Percentiles rank a stretch among this genome's conserved stretches.
Conservation (phyloP, 2,113 vertebrate genomes). For the Aythya baeri region DNA sequence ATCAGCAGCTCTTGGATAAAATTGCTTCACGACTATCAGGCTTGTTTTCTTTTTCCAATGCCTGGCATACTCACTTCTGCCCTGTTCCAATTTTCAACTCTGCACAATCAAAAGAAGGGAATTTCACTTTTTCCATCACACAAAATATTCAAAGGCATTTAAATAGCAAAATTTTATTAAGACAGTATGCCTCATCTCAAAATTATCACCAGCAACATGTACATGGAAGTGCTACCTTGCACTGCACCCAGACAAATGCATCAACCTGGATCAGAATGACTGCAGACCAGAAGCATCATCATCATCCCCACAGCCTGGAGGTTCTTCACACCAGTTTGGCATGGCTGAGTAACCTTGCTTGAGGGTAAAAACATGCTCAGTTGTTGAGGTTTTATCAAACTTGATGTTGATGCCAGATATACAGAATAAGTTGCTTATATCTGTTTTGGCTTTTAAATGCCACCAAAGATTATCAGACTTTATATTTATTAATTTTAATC, state of each 20-base stretch:
- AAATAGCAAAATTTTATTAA: neutral
- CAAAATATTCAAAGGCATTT: neutral
- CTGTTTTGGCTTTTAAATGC: neutral
- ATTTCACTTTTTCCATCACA: neutral
- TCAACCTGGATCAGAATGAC: neutral
- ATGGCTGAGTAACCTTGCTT: neutral
- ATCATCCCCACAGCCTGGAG: neutral
- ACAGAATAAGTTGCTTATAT: neutral
- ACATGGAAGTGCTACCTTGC: neutral
- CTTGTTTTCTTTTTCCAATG: neutral
- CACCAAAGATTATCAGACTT: neutral
- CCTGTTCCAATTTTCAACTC: neutral
- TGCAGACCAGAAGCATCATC: too few species aligned
- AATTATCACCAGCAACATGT: neutral
- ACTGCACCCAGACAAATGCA: neutral
- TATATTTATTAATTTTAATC: neutral
- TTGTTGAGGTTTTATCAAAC: neutral
- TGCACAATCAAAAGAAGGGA: neutral
- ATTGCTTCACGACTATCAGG: neutral
- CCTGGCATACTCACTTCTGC: neutral
- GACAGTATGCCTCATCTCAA: neutral
- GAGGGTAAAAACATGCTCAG: neutral
- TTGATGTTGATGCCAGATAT: neutral
- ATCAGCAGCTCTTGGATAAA: neutral
- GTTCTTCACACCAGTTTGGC: neutral